These are phyloP conservation scores for Lutraria rhynchaena DNA, from an alignment of 1,140 invertebrate species.

Conservation along the genomic window DNA sequence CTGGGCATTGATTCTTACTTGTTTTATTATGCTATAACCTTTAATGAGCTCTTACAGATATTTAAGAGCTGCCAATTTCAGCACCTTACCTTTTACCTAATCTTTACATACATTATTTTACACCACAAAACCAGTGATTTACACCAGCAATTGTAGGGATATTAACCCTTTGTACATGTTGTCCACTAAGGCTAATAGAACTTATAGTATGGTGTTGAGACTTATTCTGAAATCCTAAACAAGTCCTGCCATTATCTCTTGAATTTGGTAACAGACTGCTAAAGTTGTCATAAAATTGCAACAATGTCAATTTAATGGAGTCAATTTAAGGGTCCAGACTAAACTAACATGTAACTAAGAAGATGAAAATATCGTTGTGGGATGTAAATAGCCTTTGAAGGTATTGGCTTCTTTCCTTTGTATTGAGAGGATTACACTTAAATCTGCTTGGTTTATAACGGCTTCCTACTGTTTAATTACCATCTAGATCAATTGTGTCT, in stretches of 20 bases:
- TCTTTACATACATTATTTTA: no score
- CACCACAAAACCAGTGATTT: no score
- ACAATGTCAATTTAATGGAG: conserved; percentile 8
- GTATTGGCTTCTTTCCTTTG: conserved; percentile 23
- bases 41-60: no score
- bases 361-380: neutral
- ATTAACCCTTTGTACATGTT: no score
- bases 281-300: conserved; percentile 6
- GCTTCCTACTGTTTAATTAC: conserved; percentile 32
- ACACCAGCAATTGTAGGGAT: no score
- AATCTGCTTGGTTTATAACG: neutral
- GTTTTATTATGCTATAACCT: no score
- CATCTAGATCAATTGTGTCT: conserved; percentile 32
- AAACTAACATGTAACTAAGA: conserved; percentile 17
- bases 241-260: conserved; percentile 9
- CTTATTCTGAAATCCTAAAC: neutral
- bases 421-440: conserved; percentile 16
- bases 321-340: conserved; percentile 11
- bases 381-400: conserved; percentile 3
- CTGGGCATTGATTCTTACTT: no score
- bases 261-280: conserved; percentile 31
- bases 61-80: no score
- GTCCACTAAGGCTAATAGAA: no score
- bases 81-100: no score
- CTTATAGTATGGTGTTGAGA: no score